Percentiles rank a stretch among this genome's conserved stretches.
These are phyloP conservation scores for Agrenia bidenticulata DNA, from an alignment of 2,888 invertebrate species.

Conservation along the genomic window DNA sequence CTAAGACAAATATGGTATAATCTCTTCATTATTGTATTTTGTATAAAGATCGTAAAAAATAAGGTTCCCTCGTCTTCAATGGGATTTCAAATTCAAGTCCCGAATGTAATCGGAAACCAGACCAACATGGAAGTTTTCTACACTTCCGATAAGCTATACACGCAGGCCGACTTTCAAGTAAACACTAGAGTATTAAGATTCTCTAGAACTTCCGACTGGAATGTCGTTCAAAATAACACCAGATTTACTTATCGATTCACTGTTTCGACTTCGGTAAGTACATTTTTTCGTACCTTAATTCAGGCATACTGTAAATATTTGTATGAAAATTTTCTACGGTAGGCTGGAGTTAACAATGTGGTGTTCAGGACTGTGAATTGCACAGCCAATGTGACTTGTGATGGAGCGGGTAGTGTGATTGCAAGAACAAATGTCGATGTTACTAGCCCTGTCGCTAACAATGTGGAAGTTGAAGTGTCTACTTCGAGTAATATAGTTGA, in stretches of 20 bases:
- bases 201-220: constrained; percentile 25
- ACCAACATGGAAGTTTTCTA: constrained; percentile 25
- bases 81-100: constrained; percentile 8
- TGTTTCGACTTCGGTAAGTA: constrained; percentile 10
- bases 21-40: too few relatives aligned
- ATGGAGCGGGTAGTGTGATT: constrained; percentile 7
- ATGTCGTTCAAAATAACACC: constrained; percentile 15
- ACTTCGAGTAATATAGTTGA: constrained; percentile 23
- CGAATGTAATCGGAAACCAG: constrained; percentile 5
- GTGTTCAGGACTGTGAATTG: neutral
- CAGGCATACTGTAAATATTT: too few relatives aligned
- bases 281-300: too few relatives aligned
- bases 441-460: neutral
- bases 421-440: constrained; percentile 12
- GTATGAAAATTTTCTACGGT: too few relatives aligned
- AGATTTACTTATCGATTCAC: constrained; percentile 17
- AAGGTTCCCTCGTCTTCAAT: neutral
- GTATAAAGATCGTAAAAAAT: constrained; percentile 20
- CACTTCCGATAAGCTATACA: constrained; percentile 13
- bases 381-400: constrained; percentile 4
- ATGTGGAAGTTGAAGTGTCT: constrained; percentile 16
- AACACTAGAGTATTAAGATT: neutral
- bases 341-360: too few relatives aligned
- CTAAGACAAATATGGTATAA: too few relatives aligned
- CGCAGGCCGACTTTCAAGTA: constrained; percentile 10